Conservation (phyloP, 64 coral and sea anemone species). For the Platygyra sinensis region DNA sequence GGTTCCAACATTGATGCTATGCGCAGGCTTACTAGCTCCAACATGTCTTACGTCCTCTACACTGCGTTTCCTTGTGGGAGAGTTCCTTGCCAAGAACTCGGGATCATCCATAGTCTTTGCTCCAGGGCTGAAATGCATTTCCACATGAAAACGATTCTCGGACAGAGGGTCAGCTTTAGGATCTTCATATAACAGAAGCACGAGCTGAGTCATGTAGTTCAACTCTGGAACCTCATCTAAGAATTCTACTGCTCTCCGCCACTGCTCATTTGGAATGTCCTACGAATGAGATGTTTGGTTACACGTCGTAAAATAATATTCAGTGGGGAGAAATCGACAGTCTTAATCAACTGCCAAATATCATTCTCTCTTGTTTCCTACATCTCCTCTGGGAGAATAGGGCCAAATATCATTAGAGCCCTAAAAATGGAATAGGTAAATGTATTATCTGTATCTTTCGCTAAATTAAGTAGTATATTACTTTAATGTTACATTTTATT, state of each 20-base stretch:
- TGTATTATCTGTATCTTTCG: too few species aligned
- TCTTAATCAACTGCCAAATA: too few species aligned
- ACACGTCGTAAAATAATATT: too few species aligned
- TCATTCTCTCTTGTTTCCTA: too few species aligned
- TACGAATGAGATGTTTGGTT: background rate
- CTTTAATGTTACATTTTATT: too few species aligned
- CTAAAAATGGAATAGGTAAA: too few species aligned
- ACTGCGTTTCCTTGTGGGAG: constrained; percentile 32
- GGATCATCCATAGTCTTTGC: constrained; percentile 75
- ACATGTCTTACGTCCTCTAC: background rate
- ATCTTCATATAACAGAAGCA: constrained; percentile 96
- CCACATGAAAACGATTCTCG: constrained; percentile 90
- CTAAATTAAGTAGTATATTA: too few species aligned
- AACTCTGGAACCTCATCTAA: constrained; percentile 79
- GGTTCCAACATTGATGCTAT: background rate
- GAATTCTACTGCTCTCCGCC: constrained; percentile 89
- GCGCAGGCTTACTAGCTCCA: background rate
- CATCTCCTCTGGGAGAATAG: too few species aligned
- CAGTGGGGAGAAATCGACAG: too few species aligned
- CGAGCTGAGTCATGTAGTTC: constrained; percentile 99
- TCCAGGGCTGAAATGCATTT: constrained; percentile 93
- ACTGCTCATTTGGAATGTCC: constrained; percentile 61
- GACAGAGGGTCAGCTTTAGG: constrained; percentile 82
- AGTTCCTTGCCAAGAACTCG: constrained; percentile 43
- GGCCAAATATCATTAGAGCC: too few species aligned